Base-by-base conservation (phyloP, 2,888 invertebrate species). In the Luperina testacea region DNA sequence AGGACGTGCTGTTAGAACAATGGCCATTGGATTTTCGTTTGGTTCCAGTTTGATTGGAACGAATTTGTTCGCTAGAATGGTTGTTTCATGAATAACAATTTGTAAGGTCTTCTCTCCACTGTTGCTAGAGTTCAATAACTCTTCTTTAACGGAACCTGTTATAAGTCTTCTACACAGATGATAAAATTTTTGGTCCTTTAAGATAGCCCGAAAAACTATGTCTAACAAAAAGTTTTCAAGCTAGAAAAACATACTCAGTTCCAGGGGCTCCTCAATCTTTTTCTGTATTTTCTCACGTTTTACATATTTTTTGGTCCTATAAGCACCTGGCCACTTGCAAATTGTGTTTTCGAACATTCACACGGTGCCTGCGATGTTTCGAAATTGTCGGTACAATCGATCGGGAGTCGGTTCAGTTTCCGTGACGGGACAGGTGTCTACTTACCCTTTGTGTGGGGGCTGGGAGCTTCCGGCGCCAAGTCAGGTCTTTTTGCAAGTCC, bases 401-500 rank as follows among this genome's bases (percentile, higher is more conserved):
- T 87, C 78, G 68, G 83, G 75, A 85, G 73, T 86, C 80, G 80
- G 82, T 70, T 85, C 71, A 75, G 78, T 74, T 80, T 84, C 87
- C 88, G 86, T 86, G 84, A 65, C 68, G 77, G 88, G 89, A 88
- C 94, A 93, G 94, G 94, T 93, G 92, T 93, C 91, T 78, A 77
- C 84, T 93, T 91, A 92, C 93, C 93, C 91, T 90, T 89, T 89
- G 91, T 89, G 81, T 82, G 83, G 88, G 89, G 87, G 81, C 82
- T 88, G 86, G 79, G 84, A 83, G 84, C 86, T 90, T 92, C 92
- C 91, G 91, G 88, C 85, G 86, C 84, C 76, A 73, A 76, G 53
- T 17, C 80, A 71, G 81, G 72, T 84, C 84, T 77, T 48, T 76
- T 88, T 83, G 67, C 81, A 80, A 78, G 42, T 77, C 45, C 87